phyloP scores from a whole-genome alignment of 2,888 invertebrate genomes.

The Allophyes oxyacanthae region DNA sequence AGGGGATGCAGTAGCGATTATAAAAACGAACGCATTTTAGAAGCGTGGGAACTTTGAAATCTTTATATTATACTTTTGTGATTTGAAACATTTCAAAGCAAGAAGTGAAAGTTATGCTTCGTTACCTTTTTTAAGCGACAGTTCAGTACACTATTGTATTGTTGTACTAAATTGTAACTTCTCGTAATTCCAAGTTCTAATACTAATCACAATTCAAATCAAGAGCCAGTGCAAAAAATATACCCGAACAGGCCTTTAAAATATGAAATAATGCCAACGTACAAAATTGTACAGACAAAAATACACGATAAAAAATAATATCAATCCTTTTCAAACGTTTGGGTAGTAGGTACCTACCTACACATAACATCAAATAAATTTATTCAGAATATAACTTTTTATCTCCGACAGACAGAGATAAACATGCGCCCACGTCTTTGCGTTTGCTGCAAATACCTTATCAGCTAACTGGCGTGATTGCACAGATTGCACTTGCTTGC shows the following conservation, averaged over 20 bases:
- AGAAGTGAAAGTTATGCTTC: neutral
- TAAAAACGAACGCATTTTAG: slow-evolving; percentile 2
- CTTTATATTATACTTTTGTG: neutral
- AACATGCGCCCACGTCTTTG: slow-evolving; percentile 44
- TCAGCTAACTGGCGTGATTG: slow-evolving; percentile 37
- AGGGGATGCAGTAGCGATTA: neutral
- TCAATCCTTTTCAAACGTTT: slow-evolving; percentile 25
- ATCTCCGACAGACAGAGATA: slow-evolving; percentile 46
- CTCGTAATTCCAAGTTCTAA: too few species aligned
- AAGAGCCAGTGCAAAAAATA: too few species aligned
- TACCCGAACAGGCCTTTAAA: too few species aligned
- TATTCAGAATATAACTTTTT: slow-evolving; percentile 45
- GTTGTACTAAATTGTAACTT: too few species aligned
- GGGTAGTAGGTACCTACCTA: slow-evolving; percentile 18
- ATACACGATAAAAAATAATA: slow-evolving; percentile 14
- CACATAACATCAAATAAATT: slow-evolving; percentile 37
- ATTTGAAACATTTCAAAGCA: neutral
- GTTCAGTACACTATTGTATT: too few species aligned
- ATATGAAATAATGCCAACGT: too few species aligned
- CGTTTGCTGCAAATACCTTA: slow-evolving; percentile 34
- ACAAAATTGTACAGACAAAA: too few species aligned
- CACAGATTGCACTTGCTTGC: slow-evolving; percentile 42
- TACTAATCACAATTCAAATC: too few species aligned
- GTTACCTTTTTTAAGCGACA: too few species aligned
- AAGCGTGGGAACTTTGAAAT: slow-evolving; percentile 2